Conservation (phyloP, 2,113 vertebrate genomes). For the Eidolon helvum region DNA sequence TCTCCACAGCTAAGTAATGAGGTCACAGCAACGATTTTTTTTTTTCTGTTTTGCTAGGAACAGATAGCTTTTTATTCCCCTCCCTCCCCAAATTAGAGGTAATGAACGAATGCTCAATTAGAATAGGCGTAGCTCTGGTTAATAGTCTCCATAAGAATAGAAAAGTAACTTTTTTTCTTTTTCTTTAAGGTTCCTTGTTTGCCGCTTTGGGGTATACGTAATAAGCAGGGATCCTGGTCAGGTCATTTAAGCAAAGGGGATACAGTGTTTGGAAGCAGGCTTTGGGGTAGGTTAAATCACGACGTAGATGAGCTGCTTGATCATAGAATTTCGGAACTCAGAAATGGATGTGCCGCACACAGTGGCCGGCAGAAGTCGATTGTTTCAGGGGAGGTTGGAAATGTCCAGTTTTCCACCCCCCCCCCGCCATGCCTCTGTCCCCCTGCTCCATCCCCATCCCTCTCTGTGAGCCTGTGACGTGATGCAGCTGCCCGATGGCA, state of each 20-base stretch:
- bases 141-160: neutral
- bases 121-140: neutral
- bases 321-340: neutral
- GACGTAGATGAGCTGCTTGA: neutral
- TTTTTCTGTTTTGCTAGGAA: neutral
- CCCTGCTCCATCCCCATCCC: too few relatives aligned
- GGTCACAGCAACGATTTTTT: neutral
- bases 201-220: conserved; percentile 60
- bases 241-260: conserved; percentile 60
- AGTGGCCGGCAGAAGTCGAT: neutral
- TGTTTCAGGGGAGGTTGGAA: neutral
- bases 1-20: neutral
- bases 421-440: neutral
- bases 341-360: neutral
- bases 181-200: conserved; percentile 57
- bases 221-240: conserved; percentile 56
- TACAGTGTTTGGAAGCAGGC: conserved; percentile 56
- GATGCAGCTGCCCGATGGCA: neutral
- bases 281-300: conserved; percentile 60
- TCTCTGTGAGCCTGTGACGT: neutral
- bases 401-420: neutral
- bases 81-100: neutral
- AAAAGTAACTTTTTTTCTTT: conserved; percentile 20
- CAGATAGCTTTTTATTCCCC: neutral
- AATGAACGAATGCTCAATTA: neutral